Evolutionary conservation across 1,140 invertebrate species (phyloP), one percentile per base, ranked within the genome.

Genomic region (Lordiphosa collinella): DNA sequence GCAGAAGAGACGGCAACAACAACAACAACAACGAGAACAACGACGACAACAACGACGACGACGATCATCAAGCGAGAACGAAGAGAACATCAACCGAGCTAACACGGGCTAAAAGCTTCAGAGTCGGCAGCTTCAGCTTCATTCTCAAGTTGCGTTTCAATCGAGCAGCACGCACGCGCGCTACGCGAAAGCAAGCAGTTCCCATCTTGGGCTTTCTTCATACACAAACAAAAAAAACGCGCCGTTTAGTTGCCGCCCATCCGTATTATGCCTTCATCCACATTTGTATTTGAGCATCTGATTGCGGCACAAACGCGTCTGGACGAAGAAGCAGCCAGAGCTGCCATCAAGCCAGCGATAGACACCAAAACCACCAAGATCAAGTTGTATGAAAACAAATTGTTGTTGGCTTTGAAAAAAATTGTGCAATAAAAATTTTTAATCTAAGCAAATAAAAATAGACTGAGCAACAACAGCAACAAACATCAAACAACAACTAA

Each of bases 61-160:
- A 35, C 37, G 38, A 51, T 16, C 31, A 51, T 22, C 25, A 32
- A 51, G 35, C 36, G 50, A 59, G 38, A 52, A 43, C 14, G 22
- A 10, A n/a, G n/a, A 35, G 32, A 50, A 16, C 10, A 51, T 18
- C 53, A 57, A 14, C 48, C 9, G 29, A 31, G 47, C 18, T 37
- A 44, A 32, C 16, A 48, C 40, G 16, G 52, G 53, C 64, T 62
- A 85, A 84, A 84, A 84, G 72, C 64, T 79, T 70, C 38, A 53
- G 56, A 85, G 68, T 53, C 67, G 60, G 52, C 79, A 64, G 62
- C 56, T 62, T 57, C 16, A 55, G 79, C 79, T 73, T 84, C 79
- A 84, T 84, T 84, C 78, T 84, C 73, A 55, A 69, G 73, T 84
- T 85, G 79, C 73, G 68, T 59, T 66, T 82, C 72, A 85, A 71